Percentiles rank a stretch among this genome's conserved stretches.
These are phyloP conservation scores for Tauraco hartlaubi DNA, from an alignment of 2,797 vertebrate genomes.

Conservation along the genomic window DNA sequence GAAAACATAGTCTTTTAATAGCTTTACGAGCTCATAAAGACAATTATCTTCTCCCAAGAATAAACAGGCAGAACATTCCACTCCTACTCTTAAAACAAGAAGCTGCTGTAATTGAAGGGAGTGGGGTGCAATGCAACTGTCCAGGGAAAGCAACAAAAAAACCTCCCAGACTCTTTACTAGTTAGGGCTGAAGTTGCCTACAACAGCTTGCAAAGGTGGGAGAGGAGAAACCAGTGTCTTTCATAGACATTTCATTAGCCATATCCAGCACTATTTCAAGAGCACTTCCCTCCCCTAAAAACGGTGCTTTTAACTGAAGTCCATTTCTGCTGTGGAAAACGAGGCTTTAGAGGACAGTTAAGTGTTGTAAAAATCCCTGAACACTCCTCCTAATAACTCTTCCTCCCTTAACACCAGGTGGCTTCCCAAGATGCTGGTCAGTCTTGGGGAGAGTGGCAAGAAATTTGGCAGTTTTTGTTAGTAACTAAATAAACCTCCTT, in stretches of 20 bases:
- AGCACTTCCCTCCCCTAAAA: not conserved
- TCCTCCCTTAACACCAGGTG: not conserved
- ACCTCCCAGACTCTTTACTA: not conserved
- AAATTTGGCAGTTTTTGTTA: not conserved
- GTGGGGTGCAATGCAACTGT: not conserved
- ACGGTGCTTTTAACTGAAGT: not conserved
- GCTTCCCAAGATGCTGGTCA: not conserved
- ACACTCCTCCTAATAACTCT: not conserved
- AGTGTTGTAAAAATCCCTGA: not conserved
- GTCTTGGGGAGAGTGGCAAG: not conserved
- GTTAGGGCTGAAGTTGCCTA: not conserved
- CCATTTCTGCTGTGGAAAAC: not conserved
- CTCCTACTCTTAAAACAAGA: not conserved
- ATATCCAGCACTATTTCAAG: not conserved
- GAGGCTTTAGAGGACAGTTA: not conserved
- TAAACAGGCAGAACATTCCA: conserved; percentile 37
- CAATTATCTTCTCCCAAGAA: conserved; percentile 34
- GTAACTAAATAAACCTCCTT: not conserved
- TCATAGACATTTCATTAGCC: not conserved
- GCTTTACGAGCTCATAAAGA: conserved; percentile 47
- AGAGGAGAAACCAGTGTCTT: not conserved
- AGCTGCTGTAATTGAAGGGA: not conserved
- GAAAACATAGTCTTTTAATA: conserved; percentile 39
- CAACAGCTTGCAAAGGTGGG: not conserved
- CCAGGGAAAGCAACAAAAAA: not conserved